Evolutionary conservation across 2,113 vertebrate genomes (phyloP).

Genomic region (Pteropus alecto): DNA sequence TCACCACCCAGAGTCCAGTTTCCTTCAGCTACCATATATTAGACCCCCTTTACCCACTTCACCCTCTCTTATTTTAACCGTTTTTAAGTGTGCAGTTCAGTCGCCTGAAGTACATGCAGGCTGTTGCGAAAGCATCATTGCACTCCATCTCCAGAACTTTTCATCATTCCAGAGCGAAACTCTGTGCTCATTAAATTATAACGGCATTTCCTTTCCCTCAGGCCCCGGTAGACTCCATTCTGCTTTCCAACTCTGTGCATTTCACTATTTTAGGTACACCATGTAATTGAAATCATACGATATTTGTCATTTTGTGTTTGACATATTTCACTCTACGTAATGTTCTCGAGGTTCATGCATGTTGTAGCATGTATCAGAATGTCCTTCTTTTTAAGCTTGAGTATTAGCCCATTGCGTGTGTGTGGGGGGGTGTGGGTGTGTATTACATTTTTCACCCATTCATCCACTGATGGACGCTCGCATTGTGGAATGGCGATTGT

Average conservation of each 20-base stretch:
- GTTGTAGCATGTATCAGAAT: neutral
- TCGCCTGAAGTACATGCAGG: neutral
- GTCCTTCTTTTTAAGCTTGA: neutral
- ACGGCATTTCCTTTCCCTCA: neutral
- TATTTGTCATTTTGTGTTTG: neutral
- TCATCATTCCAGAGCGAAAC: neutral
- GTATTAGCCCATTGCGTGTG: neutral
- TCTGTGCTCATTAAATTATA: too few species aligned
- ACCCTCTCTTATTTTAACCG: too few species aligned
- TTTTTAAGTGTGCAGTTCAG: neutral
- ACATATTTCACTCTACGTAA: neutral
- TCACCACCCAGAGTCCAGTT: too few species aligned
- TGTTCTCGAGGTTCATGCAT: neutral
- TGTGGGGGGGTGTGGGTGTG: too few species aligned
- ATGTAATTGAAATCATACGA: neutral
- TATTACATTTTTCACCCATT: neutral
- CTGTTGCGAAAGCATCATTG: too few species aligned
- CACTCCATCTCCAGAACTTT: accelerated
- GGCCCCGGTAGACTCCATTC: accelerated
- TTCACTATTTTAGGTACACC: neutral
- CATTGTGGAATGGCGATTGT: neutral
- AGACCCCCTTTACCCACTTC: too few species aligned
- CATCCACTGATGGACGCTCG: accelerated
- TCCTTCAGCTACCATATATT: too few species aligned
- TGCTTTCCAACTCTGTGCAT: neutral